phyloP scores from a whole-genome alignment of 2,888 invertebrate species.

The Teleogryllus oceanicus region DNA sequence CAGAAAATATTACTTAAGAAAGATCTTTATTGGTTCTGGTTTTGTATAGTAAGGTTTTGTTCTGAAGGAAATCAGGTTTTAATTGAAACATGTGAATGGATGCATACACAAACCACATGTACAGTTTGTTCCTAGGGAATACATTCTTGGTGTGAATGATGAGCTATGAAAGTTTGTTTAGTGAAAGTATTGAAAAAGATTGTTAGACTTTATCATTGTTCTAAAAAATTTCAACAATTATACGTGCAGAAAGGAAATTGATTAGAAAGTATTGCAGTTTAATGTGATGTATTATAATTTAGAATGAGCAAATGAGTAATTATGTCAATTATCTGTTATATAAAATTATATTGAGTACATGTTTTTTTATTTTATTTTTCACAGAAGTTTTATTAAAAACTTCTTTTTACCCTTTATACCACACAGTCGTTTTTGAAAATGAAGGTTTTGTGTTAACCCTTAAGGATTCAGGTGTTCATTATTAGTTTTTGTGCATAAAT shows the following conservation, averaged over 20 bases:
- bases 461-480: no score
- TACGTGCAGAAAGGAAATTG: no score
- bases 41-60: background rate
- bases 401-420: no score
- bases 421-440: no score
- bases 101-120: background rate
- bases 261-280: background rate
- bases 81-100: background rate
- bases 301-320: constrained; percentile 22
- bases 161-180: background rate
- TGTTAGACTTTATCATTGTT: background rate
- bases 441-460: no score
- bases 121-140: constrained; percentile 1
- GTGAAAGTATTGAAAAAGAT: background rate
- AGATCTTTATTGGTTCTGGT: background rate
- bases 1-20: background rate
- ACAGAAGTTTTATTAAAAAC: background rate
- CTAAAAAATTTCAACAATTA: no score
- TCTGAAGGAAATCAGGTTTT: background rate
- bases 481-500: no score
- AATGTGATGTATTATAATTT: constrained; percentile 8
- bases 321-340: constrained; percentile 35
- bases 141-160: background rate
- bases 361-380: background rate
- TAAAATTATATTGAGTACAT: background rate